Conservation (phyloP, 2,888 invertebrate species). For the Candidula unifasciata region DNA sequence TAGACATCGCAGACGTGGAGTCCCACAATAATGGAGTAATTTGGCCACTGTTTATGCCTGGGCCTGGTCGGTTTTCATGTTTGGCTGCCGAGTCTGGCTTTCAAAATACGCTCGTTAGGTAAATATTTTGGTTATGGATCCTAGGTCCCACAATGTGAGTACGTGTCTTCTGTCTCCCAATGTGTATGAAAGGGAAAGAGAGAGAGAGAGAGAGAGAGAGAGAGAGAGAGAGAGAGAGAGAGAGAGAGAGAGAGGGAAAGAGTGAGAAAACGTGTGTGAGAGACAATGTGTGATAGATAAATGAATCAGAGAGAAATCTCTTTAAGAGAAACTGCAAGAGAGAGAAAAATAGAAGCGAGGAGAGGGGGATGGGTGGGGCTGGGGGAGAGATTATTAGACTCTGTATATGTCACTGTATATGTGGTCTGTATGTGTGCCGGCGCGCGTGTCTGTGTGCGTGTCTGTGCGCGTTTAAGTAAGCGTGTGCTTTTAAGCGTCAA, state of each 20-base stretch:
- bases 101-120: not conserved
- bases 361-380: no score
- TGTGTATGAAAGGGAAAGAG: no score
- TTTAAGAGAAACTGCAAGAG: not conserved
- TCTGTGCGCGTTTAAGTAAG: no score
- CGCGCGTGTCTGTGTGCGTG: no score
- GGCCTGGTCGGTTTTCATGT: not conserved
- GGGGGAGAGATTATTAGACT: no score
- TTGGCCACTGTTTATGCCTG: constrained; percentile 12
- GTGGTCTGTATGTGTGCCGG: no score
- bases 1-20: not conserved
- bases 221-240: not conserved
- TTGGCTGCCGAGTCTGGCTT: not conserved
- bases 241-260: not conserved
- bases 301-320: not conserved
- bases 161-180: no score
- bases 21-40: constrained; percentile 4
- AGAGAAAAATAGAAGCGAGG: no score
- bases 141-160: no score
- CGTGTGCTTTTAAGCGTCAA: no score
- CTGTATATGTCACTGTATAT: no score
- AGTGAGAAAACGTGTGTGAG: not conserved
- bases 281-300: not conserved
- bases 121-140: no score
- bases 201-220: not conserved